Conservation (phyloP, 2,888 invertebrate species). For the Caenorhabditis sp. region DNA sequence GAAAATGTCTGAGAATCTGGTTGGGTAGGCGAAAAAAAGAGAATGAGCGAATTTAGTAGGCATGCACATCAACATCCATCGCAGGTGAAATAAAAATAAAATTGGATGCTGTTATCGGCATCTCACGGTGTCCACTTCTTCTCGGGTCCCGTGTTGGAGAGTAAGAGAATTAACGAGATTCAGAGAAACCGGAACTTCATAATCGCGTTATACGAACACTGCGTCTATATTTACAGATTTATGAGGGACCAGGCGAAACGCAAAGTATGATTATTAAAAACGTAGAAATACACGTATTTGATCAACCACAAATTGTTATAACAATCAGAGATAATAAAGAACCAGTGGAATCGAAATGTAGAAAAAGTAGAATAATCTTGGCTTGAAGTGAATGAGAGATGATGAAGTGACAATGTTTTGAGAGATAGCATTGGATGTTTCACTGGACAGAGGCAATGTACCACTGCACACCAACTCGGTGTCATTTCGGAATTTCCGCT, state of each 20-base stretch:
- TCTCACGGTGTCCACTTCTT: conserved; percentile 15
- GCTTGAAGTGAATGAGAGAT: neutral
- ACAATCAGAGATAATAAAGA: conserved; percentile 43
- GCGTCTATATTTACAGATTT: conserved; percentile 55
- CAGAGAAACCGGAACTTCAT: conserved; percentile 50
- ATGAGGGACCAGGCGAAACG: conserved; percentile 10
- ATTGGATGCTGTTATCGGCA: neutral
- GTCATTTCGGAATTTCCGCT: conserved; percentile 60
- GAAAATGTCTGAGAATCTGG: neutral
- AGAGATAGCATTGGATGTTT: conserved; percentile 37
- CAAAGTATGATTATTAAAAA: conserved; percentile 54
- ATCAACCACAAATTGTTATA: conserved; percentile 41
- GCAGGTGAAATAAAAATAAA: neutral
- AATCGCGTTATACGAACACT: conserved; percentile 60
- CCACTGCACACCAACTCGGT: conserved; percentile 48
- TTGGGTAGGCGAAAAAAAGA: neutral
- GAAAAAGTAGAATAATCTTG: neutral
- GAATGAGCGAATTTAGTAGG: conserved; percentile 15
- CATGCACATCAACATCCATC: conserved; percentile 2
- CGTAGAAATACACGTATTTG: conserved; percentile 58
- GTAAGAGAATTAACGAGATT: neutral
- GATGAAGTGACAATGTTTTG: conserved; percentile 47
- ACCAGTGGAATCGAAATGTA: neutral
- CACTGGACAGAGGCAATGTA: conserved; percentile 18
- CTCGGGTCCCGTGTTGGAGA: neutral